Evolutionary conservation across 92 coral and sea anemone species (phyloP), one percentile per base, ranked within the genome.

Genomic region (Pocillopora meandrina): DNA sequence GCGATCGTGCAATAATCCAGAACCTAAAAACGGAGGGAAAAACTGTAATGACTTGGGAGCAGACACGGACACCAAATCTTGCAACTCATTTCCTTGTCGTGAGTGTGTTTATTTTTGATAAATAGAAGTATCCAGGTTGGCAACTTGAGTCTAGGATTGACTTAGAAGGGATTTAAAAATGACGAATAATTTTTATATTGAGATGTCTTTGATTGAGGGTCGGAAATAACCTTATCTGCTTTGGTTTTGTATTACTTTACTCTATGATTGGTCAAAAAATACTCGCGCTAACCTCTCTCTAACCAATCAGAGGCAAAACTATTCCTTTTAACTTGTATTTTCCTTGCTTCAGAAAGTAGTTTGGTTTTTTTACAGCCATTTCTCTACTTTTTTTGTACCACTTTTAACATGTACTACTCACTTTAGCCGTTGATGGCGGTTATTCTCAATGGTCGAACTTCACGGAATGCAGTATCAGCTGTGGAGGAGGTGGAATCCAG

Each of bases 81-180:
- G 83, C 74, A 79, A 79, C 61, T 65, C 74, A 14, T 79, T 79
- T 79, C 83, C 83, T 5, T 79, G 83, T 10, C 83, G 83, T 79
- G 56, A 52, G 83, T 79, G 52, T 12, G 11, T 20, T 12, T 18
- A 36, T 4, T 10, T 72, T 71, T 71, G 4, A 42, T 42, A 3
- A 42, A 42, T 42, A 42, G 8, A 42, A 42, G 52, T 42, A 42
- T 42, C 7, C 52, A 42, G 4, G 52, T 42, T 42, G 52, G 52
- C 52, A 42, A 10, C 5, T 3, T 35, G 4, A 6, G 12, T 71
- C 14, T 34, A 5, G 26, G 33, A 72, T n/a, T 34, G 13, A 11
- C 12, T 26, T 2, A 36, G 18, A 17, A 55, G 14, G 76, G 52
- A 42, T 3, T 42, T 2, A 2, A 17, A 31, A 35, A 5, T 20